phyloP scores from a whole-genome alignment of 2,888 invertebrate genomes.

The Gari tellinella region DNA sequence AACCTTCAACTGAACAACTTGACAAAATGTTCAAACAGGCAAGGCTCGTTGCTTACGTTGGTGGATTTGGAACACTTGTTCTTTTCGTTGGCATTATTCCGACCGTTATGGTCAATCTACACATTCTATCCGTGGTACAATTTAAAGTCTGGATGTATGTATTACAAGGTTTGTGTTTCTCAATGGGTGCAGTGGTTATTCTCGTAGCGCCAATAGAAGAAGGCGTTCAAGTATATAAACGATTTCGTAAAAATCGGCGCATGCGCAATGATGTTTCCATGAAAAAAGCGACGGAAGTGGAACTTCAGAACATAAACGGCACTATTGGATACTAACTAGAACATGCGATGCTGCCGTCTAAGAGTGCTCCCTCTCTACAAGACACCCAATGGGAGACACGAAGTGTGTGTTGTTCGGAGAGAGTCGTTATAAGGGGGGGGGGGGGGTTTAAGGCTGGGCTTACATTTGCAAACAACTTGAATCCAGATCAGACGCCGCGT shows the following conservation, averaged over 20 bases:
- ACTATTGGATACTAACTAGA: no score
- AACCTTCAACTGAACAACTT: constrained; percentile 63
- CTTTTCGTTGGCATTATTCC: constrained; percentile 67
- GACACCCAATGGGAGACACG: no score
- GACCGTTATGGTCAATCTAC: constrained; percentile 65
- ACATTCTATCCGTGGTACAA: constrained; percentile 62
- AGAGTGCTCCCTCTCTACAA: no score
- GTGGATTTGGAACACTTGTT: constrained; percentile 56
- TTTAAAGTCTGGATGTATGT: constrained; percentile 65
- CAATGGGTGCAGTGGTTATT: constrained; percentile 64
- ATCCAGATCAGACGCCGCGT: no score
- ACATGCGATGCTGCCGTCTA: no score
- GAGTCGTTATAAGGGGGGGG: no score
- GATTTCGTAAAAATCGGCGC: constrained; percentile 1
- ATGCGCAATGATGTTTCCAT: no score
- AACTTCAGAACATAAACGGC: no score
- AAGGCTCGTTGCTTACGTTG: constrained; percentile 65
- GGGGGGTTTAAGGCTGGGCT: no score
- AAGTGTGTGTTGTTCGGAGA: no score
- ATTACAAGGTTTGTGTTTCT: constrained; percentile 63
- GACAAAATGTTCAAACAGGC: constrained; percentile 65
- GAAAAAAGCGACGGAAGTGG: no score
- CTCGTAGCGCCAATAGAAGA: constrained; percentile 68
- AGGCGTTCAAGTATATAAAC: constrained; percentile 46
- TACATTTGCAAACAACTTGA: no score